Evolutionary conservation across 2,888 invertebrate species (phyloP), one percentile per base, ranked within the genome.

Genomic region (Caprella mutica): DNA sequence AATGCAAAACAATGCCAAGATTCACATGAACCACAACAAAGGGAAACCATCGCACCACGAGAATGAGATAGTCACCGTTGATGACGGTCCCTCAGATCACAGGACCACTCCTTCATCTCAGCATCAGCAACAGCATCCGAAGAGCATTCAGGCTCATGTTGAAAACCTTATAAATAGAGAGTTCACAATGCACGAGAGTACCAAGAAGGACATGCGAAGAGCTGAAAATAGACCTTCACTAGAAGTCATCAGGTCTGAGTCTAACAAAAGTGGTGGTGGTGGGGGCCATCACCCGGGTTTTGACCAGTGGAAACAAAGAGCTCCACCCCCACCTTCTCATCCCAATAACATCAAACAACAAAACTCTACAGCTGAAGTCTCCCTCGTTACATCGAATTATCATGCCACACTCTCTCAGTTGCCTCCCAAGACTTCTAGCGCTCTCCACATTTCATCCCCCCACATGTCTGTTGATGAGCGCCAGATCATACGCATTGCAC

Each of bases 401-500:
- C n/a, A n/a, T n/a, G n/a, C n/a, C n/a, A n/a, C n/a, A n/a, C n/a
- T n/a, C n/a, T n/a, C n/a, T n/a, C n/a, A n/a, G n/a, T n/a, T n/a
- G n/a, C n/a, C n/a, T n/a, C n/a, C n/a, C n/a, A n/a, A n/a, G n/a
- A n/a, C n/a, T n/a, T n/a, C n/a, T n/a, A n/a, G n/a, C n/a, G n/a
- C n/a, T n/a, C n/a, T n/a, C n/a, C n/a, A n/a, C n/a, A n/a, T n/a
- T n/a, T n/a, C n/a, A n/a, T n/a, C n/a, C n/a, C n/a, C n/a, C n/a
- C 60, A 60, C 24, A 27, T 64, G 29, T 57, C 60, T 9, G 52
- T 59, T n/a, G 65, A 65, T 35, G 65, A 65, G 39, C 58, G 65
- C 6, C 56, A 65, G 33, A 65, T 65, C 21, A 62, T 63, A 14
- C 55, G 65, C 6, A 63, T 65, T 38, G 62, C 58, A 9, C 65